Percentiles rank a stretch among this genome's conserved stretches.
Conservation (phyloP, 92 coral and sea anemone genomes). For the Parazoanthus darwini region DNA sequence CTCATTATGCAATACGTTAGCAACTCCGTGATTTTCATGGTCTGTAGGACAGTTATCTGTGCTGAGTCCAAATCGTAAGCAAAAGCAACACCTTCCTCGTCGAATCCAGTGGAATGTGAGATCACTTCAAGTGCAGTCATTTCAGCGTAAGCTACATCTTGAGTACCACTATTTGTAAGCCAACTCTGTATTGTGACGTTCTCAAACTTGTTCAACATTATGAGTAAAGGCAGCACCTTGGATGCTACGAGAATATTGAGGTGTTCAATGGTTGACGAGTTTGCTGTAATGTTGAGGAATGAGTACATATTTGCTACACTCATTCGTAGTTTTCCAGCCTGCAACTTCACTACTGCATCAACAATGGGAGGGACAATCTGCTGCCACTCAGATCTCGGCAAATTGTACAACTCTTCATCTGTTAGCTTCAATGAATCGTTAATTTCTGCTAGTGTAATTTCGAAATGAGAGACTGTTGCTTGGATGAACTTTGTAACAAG, state of each 20-base stretch:
- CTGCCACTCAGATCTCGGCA: slow-evolving; percentile 63
- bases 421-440: slow-evolving; percentile 42
- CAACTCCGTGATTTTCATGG: slow-evolving; percentile 42
- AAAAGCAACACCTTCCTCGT: not conserved
- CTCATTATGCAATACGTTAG: slow-evolving; percentile 50
- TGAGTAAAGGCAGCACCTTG: slow-evolving; percentile 29
- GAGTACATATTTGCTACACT: slow-evolving; percentile 34
- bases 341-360: slow-evolving; percentile 39
- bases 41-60: slow-evolving; percentile 43
- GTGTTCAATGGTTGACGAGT: slow-evolving; percentile 50
- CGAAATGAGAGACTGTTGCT: slow-evolving; percentile 55
- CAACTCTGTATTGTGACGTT: slow-evolving; percentile 40
- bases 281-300: slow-evolving; percentile 41
- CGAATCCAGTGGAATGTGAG: slow-evolving; percentile 9
- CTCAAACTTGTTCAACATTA: slow-evolving; percentile 51
- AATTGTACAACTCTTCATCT: slow-evolving; percentile 37
- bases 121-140: slow-evolving; percentile 46
- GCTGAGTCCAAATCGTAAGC: not conserved
- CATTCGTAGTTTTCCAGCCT: slow-evolving; percentile 53
- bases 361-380: slow-evolving; percentile 43
- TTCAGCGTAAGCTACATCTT: slow-evolving; percentile 46
- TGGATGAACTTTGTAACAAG: slow-evolving; percentile 54
- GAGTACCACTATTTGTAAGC: slow-evolving; percentile 42
- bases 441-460: slow-evolving; percentile 44
- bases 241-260: slow-evolving; percentile 43